phyloP scores from a whole-genome alignment of 2,888 invertebrate genomes.

The Phymatocera aterrima region DNA sequence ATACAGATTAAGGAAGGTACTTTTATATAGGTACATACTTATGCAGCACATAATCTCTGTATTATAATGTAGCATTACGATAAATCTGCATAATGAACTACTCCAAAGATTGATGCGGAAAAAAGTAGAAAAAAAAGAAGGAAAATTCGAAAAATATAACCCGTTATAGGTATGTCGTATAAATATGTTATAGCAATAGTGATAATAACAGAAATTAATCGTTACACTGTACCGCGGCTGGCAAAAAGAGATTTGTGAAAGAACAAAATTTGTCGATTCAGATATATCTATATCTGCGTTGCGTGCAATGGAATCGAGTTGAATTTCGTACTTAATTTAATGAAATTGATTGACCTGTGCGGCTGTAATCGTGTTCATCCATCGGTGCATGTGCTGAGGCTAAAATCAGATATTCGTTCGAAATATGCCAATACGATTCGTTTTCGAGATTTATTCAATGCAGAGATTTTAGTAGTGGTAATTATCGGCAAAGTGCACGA shows the following conservation, averaged over 20 bases:
- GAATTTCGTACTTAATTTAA: slow-evolving; percentile 38
- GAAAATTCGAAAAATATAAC: no score
- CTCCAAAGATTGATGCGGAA: no score
- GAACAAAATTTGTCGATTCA: slow-evolving; percentile 17
- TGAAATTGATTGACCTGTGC: slow-evolving; percentile 34
- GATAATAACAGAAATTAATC: no score
- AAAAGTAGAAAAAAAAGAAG: no score
- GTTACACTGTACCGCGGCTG: neutral
- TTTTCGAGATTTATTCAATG: slow-evolving; percentile 23
- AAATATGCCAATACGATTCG: slow-evolving; percentile 16
- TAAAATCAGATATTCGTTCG: slow-evolving; percentile 27
- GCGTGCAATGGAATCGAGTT: slow-evolving; percentile 3
- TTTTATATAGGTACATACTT: no score
- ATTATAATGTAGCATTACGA: no score
- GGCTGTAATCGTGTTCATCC: slow-evolving; percentile 31
- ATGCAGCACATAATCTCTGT: no score
- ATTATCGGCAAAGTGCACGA: neutral
- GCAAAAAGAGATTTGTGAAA: neutral
- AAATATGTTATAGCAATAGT: no score
- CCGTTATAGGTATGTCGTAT: no score
- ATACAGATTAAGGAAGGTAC: no score
- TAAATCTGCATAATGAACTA: no score
- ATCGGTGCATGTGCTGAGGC: neutral
- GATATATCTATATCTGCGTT: no score
- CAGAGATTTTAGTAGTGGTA: neutral